Percentiles rank a stretch among this genome's conserved stretches.
These are phyloP conservation scores for Pelochelys cantorii DNA, from an alignment of 2,797 vertebrate species.

Conservation along the genomic window DNA sequence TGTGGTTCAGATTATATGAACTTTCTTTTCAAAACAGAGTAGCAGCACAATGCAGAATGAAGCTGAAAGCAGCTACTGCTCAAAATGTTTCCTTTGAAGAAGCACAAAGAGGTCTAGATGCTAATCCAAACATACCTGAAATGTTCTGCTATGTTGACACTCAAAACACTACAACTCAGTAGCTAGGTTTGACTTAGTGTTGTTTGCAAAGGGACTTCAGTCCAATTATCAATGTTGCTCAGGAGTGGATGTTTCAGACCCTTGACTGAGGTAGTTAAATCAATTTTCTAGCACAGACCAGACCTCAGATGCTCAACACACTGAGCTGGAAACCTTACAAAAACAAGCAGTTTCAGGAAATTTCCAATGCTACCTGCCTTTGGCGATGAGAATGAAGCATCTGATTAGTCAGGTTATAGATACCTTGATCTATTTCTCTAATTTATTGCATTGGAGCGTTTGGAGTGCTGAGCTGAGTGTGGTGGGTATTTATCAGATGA, in stretches of 20 bases:
- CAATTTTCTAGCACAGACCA: background rate
- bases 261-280: background rate
- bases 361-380: background rate
- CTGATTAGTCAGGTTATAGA: background rate
- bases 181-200: background rate
- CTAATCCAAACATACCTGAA: background rate
- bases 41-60: background rate
- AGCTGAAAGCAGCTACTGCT: background rate
- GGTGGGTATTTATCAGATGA: background rate
- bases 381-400: background rate
- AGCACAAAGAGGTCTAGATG: too few relatives aligned
- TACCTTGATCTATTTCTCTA: background rate
- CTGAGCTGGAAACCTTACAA: background rate
- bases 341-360: background rate
- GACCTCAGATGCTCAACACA: background rate
- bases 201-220: background rate
- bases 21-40: background rate
- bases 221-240: background rate
- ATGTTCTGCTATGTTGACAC: background rate
- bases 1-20: background rate
- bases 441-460: too few relatives aligned
- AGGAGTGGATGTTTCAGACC: background rate
- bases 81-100: background rate
- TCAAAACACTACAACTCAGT: background rate
- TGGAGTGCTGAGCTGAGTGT: too few relatives aligned